Conservation (phyloP, 2,888 invertebrate genomes). For the Thumatha senex region DNA sequence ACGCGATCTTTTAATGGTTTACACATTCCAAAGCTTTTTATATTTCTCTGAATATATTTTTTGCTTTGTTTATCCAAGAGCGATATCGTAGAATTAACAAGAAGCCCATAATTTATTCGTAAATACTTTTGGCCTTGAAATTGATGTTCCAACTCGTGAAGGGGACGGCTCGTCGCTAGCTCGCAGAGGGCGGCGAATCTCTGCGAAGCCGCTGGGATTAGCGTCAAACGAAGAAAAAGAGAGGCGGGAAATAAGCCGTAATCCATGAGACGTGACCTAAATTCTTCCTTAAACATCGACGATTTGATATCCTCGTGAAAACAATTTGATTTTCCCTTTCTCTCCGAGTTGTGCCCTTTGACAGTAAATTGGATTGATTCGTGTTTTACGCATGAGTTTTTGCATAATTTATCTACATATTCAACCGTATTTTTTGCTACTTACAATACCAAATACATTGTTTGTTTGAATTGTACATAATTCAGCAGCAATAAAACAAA, state of each 20-base stretch:
- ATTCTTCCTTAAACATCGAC: slow-evolving; percentile 77
- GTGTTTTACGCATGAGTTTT: slow-evolving; percentile 54
- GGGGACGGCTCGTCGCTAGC: slow-evolving; percentile 39
- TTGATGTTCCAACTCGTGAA: slow-evolving; percentile 44
- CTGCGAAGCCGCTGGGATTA: slow-evolving; percentile 73
- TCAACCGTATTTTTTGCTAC: slow-evolving; percentile 10
- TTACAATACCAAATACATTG: neutral
- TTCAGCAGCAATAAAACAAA: neutral
- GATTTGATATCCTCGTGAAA: slow-evolving; percentile 77
- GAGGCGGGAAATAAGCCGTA: slow-evolving; percentile 79
- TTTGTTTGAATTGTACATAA: neutral
- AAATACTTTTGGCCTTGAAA: slow-evolving; percentile 53
- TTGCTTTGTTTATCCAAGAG: slow-evolving; percentile 6
- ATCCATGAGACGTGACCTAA: slow-evolving; percentile 80
- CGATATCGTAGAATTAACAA: slow-evolving; percentile 12
- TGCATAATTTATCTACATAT: slow-evolving; percentile 37
- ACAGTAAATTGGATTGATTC: slow-evolving; percentile 58
- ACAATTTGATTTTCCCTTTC: slow-evolving; percentile 74
- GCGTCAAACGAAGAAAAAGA: slow-evolving; percentile 81
- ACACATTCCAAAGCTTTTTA: no score
- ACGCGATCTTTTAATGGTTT: no score
- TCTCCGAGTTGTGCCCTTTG: slow-evolving; percentile 55
- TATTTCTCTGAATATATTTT: no score
- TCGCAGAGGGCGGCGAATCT: slow-evolving; percentile 58
- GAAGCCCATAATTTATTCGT: slow-evolving; percentile 30